Evolutionary conservation across 35 echinoderm and acorn worm species (phyloP), one percentile per base, ranked within the genome.

Genomic region (Amphiura filiformis): DNA sequence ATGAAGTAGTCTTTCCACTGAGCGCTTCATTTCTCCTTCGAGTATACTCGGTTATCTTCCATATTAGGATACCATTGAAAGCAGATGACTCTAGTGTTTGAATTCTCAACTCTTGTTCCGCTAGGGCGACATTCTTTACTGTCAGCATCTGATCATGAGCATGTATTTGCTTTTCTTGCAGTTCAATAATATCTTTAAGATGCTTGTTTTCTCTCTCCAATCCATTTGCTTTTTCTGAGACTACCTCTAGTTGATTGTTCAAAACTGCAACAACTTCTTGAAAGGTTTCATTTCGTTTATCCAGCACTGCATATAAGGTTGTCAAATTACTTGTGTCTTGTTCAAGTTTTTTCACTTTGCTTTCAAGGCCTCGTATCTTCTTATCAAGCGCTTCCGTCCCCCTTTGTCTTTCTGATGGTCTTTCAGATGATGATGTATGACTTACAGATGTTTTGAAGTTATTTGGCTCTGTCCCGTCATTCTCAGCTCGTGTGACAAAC

Each of bases 1-100:
- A n/a, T 32, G 84, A 86, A 0, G 84, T 86, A 20, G 84, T 86
- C 35, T 86, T 86, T 22, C 84, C 84, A 15, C 40, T 57, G 0
- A 86, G 34, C 26, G 61, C 84, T 30, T 86, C 84, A 31, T 75
- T 40, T 0, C 84, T 20, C 13, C 84, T 23, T 20, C 84, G 84
- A 32, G 30, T 75, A 52, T 34, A 15, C 65, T 40, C 56, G n/a
- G n/a, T n/a, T n/a, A n/a, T n/a, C n/a, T n/a, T n/a, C n/a, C n/a
- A n/a, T n/a, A n/a, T n/a, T n/a, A 86, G 57, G 32, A 86, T 52
- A 65, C 84, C 84, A 34, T 86, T 52, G 37, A 3, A 86, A 22
- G 84, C 65, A 0, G 57, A 64, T 0, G 84, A 40, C 35, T 86
- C 84, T 52, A 86, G 35, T 22, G 84, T 75, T n/a, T n/a, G n/a